Percentiles rank a stretch among this genome's conserved stretches.
Evolutionary conservation across 2,888 invertebrate species (phyloP).

Genomic region (Sphinx pinastri): DNA sequence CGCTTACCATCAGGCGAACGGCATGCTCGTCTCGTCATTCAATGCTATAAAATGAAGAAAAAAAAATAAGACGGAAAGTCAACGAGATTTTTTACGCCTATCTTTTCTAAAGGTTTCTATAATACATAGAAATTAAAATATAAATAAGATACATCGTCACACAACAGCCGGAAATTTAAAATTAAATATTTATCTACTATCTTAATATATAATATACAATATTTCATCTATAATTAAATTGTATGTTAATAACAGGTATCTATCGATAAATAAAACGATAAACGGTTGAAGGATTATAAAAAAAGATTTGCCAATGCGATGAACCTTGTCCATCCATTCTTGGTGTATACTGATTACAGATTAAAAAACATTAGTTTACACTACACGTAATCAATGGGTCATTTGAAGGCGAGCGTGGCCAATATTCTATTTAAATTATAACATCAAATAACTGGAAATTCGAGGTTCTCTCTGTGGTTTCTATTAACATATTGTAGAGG

Average conservation of each 20-base stretch:
- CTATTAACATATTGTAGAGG: slow-evolving; percentile 66
- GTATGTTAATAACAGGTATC: background rate
- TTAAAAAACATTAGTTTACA: slow-evolving; percentile 16
- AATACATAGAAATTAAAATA: too few species aligned
- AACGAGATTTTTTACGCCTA: too few species aligned
- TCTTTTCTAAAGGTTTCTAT: too few species aligned
- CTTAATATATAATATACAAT: too few species aligned
- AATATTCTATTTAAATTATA: slow-evolving; percentile 50
- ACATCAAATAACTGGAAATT: slow-evolving; percentile 58
- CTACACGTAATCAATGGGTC: slow-evolving; percentile 11
- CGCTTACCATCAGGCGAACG: too few species aligned
- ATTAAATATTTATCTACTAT: too few species aligned
- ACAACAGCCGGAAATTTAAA: too few species aligned
- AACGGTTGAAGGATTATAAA: background rate
- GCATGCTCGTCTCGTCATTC: too few species aligned
- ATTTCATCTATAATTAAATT: background rate
- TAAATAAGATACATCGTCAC: too few species aligned
- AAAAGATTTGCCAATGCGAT: background rate
- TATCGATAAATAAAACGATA: background rate
- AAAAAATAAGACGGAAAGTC: too few species aligned
- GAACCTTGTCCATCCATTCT: background rate
- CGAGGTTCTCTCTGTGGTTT: slow-evolving; percentile 49
- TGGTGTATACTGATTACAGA: background rate
- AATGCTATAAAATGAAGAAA: too few species aligned
- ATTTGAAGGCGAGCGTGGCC: slow-evolving; percentile 35